Evolutionary conservation across 1,140 invertebrate genomes (phyloP), one percentile per base, ranked within the genome.

Genomic region (Drosophila burlai): DNA sequence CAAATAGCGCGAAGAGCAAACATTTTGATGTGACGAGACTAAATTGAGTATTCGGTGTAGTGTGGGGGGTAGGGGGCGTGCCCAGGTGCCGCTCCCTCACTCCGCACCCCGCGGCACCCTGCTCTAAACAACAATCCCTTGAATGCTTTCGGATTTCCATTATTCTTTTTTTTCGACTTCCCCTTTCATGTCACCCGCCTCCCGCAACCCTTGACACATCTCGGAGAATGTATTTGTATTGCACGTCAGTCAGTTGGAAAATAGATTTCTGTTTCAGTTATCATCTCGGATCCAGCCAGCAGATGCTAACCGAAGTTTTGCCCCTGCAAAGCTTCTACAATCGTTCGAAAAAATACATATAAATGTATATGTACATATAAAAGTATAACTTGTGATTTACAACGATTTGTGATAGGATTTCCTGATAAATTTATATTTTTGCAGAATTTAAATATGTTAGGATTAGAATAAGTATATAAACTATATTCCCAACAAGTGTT

Each of bases 1-100:
- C 62, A 65, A 79, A 78, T 50, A 63, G 49, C 43, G 72, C 57
- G 26, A 55, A 55, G 45, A 55, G 58, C 76, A 86, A 86, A 86
- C 81, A 86, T 83, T 84, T 77, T 85, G 82, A 84, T 85, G 73
- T 84, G 81, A 84, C 77, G 78, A 85, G 80, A 84, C 81, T 81
- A 84, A 84, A 84, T 84, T 85, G 81, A 75, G 82, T 74, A 75
- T 84, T 74, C 58, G 61, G 26, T 68, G 16, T 54, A 47, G 46
- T 55, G 46, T 55, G 47, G 4, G 15, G 45, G 34, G 16, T 13
- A 1, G 60, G 64, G 47, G 69, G 54, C 52, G 67, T 60, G 67
- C 46, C 46, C 67, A 61, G 66, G 54, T 73, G 69, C 67, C 46
- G 63, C 34, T 38, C 52, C 45, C 16, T 40, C 36, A 57, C 54